A percentile compares a stretch with the other conserved stretches of the same genome.
Conservation (phyloP, 2,113 vertebrate species). For the Microcebus lehilahytsara region DNA sequence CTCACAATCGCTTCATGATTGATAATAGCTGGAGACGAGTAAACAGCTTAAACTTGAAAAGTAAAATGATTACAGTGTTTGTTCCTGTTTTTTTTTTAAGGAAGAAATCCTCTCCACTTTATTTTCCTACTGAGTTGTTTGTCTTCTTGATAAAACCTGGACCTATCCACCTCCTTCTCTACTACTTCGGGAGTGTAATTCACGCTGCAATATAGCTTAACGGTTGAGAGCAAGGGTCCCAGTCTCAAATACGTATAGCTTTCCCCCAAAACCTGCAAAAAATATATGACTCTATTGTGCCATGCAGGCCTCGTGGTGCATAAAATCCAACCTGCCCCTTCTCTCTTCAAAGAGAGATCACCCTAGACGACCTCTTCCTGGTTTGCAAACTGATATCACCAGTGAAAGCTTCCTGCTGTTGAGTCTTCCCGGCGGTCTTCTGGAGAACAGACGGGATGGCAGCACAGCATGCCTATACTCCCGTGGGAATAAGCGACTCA, state of each 20-base stretch:
- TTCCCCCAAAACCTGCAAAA: too few relatives aligned
- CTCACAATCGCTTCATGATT: constrained; percentile 48
- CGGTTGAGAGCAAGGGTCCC: background rate
- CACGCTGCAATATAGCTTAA: background rate
- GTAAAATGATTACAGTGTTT: constrained; percentile 31
- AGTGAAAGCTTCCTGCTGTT: too few relatives aligned
- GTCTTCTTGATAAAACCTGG: background rate
- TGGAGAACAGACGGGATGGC: background rate
- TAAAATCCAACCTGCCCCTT: too few relatives aligned
- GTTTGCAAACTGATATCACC: too few relatives aligned
- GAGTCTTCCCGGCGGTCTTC: too few relatives aligned
- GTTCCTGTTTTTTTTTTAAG: background rate
- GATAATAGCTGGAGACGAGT: constrained; percentile 52
- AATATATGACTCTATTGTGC: too few relatives aligned
- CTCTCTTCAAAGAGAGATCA: too few relatives aligned
- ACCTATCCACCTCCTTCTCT: background rate
- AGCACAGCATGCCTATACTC: background rate
- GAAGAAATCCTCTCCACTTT: background rate
- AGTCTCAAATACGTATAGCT: too few relatives aligned
- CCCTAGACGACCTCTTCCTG: too few relatives aligned
- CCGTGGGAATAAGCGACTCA: background rate
- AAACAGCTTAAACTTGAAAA: constrained; percentile 42
- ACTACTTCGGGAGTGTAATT: background rate
- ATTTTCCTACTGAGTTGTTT: background rate
- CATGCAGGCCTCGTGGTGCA: too few relatives aligned